Percentiles rank a stretch among this genome's conserved stretches.
phyloP scores from a whole-genome alignment of 2,888 invertebrate species.

The Acholoe squamosa region DNA sequence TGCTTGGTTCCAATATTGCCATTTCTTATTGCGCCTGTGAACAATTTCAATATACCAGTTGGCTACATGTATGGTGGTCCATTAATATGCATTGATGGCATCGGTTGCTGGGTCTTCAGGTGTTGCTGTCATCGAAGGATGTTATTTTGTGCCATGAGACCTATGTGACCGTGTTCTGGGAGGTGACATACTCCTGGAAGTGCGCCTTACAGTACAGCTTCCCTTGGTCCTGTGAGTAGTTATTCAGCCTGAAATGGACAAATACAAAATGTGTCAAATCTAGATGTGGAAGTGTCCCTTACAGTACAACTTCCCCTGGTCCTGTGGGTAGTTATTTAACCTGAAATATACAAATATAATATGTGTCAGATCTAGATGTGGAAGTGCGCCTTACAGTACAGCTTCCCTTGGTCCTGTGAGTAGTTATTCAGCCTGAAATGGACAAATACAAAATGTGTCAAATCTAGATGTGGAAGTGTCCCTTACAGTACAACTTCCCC shows the following conservation, averaged over 20 bases:
- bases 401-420: constrained; percentile 78
- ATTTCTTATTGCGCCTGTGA: too few species aligned
- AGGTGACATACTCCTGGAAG: constrained; percentile 77
- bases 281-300: constrained; percentile 83
- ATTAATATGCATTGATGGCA: too few species aligned
- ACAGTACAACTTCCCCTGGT: constrained; percentile 80
- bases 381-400: constrained; percentile 82
- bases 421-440: constrained; percentile 80
- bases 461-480: too few species aligned
- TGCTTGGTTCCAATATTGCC: too few species aligned
- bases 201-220: constrained; percentile 82
- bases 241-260: constrained; percentile 76
- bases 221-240: constrained; percentile 80
- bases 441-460: too few species aligned
- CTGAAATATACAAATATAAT: constrained; percentile 75
- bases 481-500: constrained; percentile 81
- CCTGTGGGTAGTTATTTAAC: constrained; percentile 80
- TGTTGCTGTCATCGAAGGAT: too few species aligned
- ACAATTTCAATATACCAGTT: too few species aligned
- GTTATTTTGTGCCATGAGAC: too few species aligned
- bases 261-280: too few species aligned
- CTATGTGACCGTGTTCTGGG: constrained; percentile 76
- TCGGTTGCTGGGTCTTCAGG: too few species aligned
- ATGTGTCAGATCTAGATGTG: too few species aligned
- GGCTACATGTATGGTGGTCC: too few species aligned